A percentile compares a stretch with the other conserved stretches of the same genome.
Evolutionary conservation across 2,888 invertebrate species (phyloP).

Genomic region (Lasius platythorax): DNA sequence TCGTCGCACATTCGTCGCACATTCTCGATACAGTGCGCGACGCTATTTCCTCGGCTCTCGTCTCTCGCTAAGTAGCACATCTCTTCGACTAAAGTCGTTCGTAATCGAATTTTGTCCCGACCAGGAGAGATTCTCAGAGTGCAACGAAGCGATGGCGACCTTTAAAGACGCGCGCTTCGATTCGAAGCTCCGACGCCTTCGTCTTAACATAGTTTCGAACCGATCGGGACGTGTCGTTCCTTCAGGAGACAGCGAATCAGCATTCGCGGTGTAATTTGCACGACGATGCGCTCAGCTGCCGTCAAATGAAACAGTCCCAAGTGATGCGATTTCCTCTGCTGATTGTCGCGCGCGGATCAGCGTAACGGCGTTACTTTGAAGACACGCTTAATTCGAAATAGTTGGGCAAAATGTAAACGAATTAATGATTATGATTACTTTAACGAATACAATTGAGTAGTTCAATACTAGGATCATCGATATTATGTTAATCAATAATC

Average conservation of each 20-base stretch:
- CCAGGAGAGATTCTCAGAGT: constrained; percentile 26
- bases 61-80: constrained; percentile 60
- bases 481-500: neutral
- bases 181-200: constrained; percentile 42
- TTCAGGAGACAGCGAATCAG: constrained; percentile 60
- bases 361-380: constrained; percentile 16
- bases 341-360: constrained; percentile 19
- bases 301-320: constrained; percentile 37
- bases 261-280: constrained; percentile 51
- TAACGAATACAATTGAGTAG: neutral
- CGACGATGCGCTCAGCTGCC: constrained; percentile 26
- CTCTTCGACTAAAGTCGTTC: constrained; percentile 59
- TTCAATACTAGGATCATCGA: neutral
- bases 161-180: constrained; percentile 57
- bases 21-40: constrained; percentile 12
- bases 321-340: constrained; percentile 40
- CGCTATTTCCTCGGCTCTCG: constrained; percentile 30
- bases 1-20: neutral
- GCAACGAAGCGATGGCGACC: constrained; percentile 3
- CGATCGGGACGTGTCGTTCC: constrained; percentile 57
- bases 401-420: neutral
- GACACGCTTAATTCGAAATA: neutral
- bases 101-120: constrained; percentile 66
- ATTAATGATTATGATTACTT: neutral
- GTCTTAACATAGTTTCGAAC: constrained; percentile 69